These are phyloP conservation scores for Chionis minor DNA, from an alignment of 2,113 vertebrate genomes.

Conservation along the genomic window DNA sequence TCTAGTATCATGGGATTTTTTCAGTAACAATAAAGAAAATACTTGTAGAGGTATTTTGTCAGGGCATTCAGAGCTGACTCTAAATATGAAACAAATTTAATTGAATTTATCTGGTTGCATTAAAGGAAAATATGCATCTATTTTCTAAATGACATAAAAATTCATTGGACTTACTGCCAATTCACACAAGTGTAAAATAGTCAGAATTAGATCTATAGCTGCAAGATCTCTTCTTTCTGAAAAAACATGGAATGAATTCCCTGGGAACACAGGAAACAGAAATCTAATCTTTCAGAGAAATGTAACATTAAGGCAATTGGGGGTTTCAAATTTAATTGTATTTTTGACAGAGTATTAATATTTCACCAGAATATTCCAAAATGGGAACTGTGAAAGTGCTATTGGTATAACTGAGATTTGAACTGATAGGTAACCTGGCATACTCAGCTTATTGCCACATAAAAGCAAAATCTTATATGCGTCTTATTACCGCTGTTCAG, in stretches of 20 bases:
- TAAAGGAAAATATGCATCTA: neutral
- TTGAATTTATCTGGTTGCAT: neutral
- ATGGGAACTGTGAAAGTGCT: neutral
- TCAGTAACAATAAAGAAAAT: neutral
- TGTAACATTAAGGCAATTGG: neutral
- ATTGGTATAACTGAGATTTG: neutral
- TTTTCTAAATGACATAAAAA: neutral
- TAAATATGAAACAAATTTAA: neutral
- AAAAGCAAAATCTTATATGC: neutral
- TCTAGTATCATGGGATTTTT: neutral
- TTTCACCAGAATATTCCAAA: neutral
- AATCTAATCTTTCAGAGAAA: neutral
- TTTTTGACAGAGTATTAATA: neutral
- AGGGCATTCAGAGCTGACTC: neutral
- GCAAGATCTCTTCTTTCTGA: neutral
- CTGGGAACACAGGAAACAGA: neutral
- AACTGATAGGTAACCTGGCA: neutral
- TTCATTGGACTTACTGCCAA: neutral
- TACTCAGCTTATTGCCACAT: neutral
- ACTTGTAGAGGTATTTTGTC: neutral
- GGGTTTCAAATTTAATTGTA: neutral
- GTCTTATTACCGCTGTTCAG: neutral
- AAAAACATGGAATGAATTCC: neutral
- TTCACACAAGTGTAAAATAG: neutral
- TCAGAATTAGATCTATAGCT: neutral